Evolutionary conservation across 1,140 invertebrate genomes (phyloP), one percentile per base, ranked within the genome.

Genomic region (Diuraphis noxia): DNA sequence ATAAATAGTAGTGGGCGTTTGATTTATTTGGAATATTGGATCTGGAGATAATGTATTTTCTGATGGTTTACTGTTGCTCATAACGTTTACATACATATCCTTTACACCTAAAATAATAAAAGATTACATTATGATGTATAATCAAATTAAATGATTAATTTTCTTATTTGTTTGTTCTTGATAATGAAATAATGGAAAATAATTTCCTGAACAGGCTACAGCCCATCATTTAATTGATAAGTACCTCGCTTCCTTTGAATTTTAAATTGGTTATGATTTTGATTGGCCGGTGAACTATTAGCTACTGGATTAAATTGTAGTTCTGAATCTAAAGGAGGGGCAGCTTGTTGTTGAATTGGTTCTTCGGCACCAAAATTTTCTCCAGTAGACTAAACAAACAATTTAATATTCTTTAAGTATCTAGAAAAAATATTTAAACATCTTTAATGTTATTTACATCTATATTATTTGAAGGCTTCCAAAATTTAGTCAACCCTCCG

Each of bases 221-320:
- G 8, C 23, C 19, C 8, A 23, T 2, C 1, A 0, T 56, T 88
- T 41, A 40, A 10, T 40, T 88, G 17, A 8, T 25, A 79, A 46
- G 1, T 91, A 91, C 89, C 89, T 91, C 89, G 77, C 40, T 91
- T 91, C 19, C 89, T 43, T 52, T 91, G 89, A 49, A 91, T 91
- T 91, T 91, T 91, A 91, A 91, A 91, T 49, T 91, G 89, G 9
- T 91, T 91, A 5, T 91, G 89, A n/a, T 25, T 91, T 91, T 91
- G 89, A 49, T 79, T 82, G 36, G 89, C 89, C 0, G 89, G 89
- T 21, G 89, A 91, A 91, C 89, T 91, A 91, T 91, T 91, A 82
- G 89, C 89, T 23, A 91, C 89, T 38, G 89, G 89, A 81, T 91
- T 91, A 23, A 91, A 91, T 46, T 82, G 36, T 52, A 91, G 82